Evolutionary conservation across 2,888 invertebrate species (phyloP).

Genomic region (Lapara coniferarum): DNA sequence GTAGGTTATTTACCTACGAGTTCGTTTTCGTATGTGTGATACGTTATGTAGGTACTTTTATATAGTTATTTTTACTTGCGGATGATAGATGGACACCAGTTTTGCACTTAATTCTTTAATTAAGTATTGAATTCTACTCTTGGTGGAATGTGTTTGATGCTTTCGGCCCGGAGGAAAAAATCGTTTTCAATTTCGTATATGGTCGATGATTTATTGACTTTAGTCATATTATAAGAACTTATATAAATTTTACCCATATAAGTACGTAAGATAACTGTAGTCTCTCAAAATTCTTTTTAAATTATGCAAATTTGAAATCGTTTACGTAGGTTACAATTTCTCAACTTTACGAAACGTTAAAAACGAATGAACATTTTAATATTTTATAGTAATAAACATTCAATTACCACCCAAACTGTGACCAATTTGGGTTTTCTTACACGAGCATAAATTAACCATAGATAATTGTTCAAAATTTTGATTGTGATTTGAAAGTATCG

Average conservation of each 20-base stretch:
- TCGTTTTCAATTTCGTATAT: background rate
- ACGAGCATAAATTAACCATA: slow-evolving; percentile 28
- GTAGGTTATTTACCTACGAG: slow-evolving; percentile 16
- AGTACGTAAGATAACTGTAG: background rate
- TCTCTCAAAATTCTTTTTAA: background rate
- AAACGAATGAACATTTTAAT: slow-evolving; percentile 24
- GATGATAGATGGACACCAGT: too few relatives aligned
- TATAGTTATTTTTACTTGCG: too few relatives aligned
- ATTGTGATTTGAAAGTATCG: slow-evolving; percentile 34
- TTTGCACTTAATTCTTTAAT: too few relatives aligned
- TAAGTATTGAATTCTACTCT: too few relatives aligned
- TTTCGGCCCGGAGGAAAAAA: background rate
- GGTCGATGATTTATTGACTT: background rate
- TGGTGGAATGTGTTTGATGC: too few relatives aligned
- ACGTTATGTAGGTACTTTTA: slow-evolving; percentile 7
- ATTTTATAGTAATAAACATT: slow-evolving; percentile 36
- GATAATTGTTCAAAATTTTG: slow-evolving; percentile 42
- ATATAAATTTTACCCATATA: background rate
- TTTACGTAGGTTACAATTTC: slow-evolving; percentile 18
- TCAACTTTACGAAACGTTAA: slow-evolving; percentile 1
- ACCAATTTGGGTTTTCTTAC: slow-evolving; percentile 37
- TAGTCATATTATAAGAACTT: background rate
- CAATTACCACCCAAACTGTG: slow-evolving; percentile 43
- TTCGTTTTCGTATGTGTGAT: slow-evolving; percentile 7
- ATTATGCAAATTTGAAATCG: slow-evolving; percentile 24